Conservation (phyloP, 2,888 invertebrate genomes). For the Raillietiella orientalis region DNA sequence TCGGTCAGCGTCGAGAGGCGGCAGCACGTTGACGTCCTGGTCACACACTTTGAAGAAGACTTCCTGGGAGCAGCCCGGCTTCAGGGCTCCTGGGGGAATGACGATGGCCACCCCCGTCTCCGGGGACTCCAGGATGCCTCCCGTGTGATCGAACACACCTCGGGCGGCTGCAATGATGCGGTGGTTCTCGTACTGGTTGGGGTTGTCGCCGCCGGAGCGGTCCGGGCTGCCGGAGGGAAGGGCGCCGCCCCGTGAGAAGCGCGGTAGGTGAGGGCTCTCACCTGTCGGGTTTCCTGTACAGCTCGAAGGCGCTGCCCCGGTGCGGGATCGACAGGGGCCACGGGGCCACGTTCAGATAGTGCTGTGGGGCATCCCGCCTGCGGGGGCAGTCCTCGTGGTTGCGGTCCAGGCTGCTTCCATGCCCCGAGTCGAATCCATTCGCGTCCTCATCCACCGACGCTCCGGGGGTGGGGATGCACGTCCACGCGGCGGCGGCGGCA, state of each 20-base stretch:
- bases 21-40: slow-evolving; percentile 31
- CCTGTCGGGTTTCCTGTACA: slow-evolving; percentile 46
- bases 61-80: slow-evolving; percentile 47
- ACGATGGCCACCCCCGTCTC: slow-evolving; percentile 68
- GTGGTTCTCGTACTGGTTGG: slow-evolving; percentile 8
- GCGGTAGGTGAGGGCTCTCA: slow-evolving; percentile 12
- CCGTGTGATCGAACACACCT: slow-evolving; percentile 33
- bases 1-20: slow-evolving; percentile 64
- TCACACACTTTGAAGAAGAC: slow-evolving; percentile 52
- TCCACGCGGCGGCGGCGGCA: no score
- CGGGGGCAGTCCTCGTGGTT: no score
- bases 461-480: no score
- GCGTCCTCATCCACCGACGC: no score
- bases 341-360: no score
- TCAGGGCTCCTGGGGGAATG: slow-evolving; percentile 60
- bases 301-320: slow-evolving; percentile 72
- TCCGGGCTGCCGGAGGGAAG: background rate
- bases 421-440: slow-evolving; percentile 15
- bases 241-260: no score
- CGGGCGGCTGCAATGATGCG: slow-evolving; percentile 12
- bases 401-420: slow-evolving; percentile 17
- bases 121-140: slow-evolving; percentile 49
- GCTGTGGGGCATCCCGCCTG: slow-evolving; percentile 2
- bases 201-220: slow-evolving; percentile 1
- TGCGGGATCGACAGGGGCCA: no score